Percentiles rank a stretch among this genome's conserved stretches.
phyloP scores from a whole-genome alignment of 2,888 invertebrate species.

The Apantesis nais region DNA sequence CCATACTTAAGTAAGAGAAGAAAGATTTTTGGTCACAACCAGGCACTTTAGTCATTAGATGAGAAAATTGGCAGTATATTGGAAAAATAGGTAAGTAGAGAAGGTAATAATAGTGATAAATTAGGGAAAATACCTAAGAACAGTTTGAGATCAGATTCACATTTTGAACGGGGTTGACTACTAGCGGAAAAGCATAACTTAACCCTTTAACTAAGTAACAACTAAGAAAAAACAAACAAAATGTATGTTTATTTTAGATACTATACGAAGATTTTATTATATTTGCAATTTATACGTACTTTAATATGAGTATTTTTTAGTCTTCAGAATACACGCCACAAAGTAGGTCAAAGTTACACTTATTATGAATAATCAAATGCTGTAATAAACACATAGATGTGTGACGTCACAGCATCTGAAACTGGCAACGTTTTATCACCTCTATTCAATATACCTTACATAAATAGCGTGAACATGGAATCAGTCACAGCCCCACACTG shows the following conservation, averaged over 20 bases:
- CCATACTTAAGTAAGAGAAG: too few species aligned
- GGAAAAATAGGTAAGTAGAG: too few species aligned
- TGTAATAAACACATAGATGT: not conserved
- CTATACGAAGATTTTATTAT: not conserved
- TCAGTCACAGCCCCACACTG: conserved; percentile 38
- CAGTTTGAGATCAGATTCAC: not conserved
- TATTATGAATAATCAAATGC: not conserved
- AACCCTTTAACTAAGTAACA: too few species aligned
- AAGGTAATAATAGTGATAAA: not conserved
- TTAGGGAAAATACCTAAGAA: not conserved
- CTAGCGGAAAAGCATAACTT: not conserved
- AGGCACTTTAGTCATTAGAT: too few species aligned
- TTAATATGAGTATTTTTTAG: not conserved
- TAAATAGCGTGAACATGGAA: conserved; percentile 37
- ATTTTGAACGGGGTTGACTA: not conserved
- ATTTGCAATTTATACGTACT: not conserved
- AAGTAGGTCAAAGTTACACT: not conserved
- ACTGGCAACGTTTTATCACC: conserved; percentile 14
- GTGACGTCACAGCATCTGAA: conserved; percentile 16
- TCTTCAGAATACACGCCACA: not conserved
- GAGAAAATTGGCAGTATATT: not conserved
- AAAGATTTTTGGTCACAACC: too few species aligned
- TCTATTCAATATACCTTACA: conserved; percentile 32
- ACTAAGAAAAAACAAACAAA: too few species aligned
- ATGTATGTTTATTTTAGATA: not conserved